Conservation (phyloP, 1,140 invertebrate genomes). For the Apis florea region DNA sequence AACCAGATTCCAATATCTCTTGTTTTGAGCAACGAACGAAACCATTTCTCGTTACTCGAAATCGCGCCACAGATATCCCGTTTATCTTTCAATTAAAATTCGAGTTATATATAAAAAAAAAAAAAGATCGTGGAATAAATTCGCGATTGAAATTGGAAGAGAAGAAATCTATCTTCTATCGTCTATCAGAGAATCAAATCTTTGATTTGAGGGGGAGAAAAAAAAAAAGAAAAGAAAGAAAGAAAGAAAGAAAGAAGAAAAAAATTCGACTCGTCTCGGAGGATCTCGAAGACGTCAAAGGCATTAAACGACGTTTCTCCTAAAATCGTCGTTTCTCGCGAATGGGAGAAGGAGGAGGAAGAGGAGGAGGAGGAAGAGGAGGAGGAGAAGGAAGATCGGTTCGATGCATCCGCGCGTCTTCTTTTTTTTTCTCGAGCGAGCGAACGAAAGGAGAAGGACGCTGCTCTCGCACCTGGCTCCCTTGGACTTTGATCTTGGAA, state of each 20-base stretch:
- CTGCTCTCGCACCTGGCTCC: conserved; percentile 67
- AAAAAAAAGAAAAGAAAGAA: no score
- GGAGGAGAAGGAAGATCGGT: neutral
- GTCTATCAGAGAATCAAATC: no score
- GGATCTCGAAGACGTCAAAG: neutral
- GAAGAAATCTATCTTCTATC: no score
- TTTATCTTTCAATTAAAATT: no score
- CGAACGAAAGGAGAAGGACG: conserved; percentile 2
- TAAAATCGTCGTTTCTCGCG: neutral
- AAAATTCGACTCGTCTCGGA: neutral
- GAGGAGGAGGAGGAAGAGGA: neutral
- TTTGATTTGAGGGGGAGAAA: no score
- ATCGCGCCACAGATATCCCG: no score
- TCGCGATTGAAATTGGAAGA: no score
- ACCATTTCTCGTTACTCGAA: no score
- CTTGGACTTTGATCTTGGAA: conserved; percentile 59
- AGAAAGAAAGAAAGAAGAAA: no score
- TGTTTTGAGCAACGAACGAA: neutral
- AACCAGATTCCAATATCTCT: neutral
- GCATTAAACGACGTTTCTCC: neutral
- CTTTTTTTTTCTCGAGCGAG: conserved; percentile 14
- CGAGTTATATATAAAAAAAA: no score
- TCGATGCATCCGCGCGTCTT: conserved; percentile 9
- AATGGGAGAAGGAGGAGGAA: neutral
- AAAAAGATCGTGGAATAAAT: no score